These are phyloP conservation scores for Aurelia sp. DNA, from an alignment of 30 jellyfish, hydroid and myxozoan genomes.

Conservation along the genomic window DNA sequence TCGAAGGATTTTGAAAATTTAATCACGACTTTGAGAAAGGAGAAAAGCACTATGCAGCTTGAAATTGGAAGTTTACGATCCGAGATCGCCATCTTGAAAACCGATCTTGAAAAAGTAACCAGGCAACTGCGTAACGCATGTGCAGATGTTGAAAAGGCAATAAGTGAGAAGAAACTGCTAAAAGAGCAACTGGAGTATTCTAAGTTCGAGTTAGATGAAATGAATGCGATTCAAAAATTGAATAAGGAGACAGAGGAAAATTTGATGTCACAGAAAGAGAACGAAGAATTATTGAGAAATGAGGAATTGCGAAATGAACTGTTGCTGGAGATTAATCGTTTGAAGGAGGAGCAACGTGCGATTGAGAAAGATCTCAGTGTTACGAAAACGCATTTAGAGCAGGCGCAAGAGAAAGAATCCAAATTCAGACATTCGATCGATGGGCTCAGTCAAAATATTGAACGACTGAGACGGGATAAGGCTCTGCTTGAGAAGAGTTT, in stretches of 20 bases:
- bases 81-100: constrained; percentile 6
- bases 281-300: background rate
- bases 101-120: constrained; percentile 39
- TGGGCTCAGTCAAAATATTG: constrained; percentile 31
- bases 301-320: constrained; percentile 45
- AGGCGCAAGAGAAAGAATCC: constrained; percentile 44
- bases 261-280: constrained; percentile 17
- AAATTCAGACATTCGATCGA: constrained; percentile 51
- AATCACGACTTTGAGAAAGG: constrained; percentile 41
- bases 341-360: constrained; percentile 38
- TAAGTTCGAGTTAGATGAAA: constrained; percentile 17
- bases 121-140: constrained; percentile 53
- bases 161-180: constrained; percentile 25
- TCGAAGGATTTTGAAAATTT: constrained; percentile 31
- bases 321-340: constrained; percentile 17
- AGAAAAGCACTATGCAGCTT: constrained; percentile 40
- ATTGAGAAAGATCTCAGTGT: constrained; percentile 23
- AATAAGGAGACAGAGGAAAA: constrained; percentile 38
- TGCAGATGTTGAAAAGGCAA: constrained; percentile 45
- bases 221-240: constrained; percentile 7
- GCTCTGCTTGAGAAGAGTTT: constrained; percentile 33
- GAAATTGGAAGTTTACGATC: constrained; percentile 35
- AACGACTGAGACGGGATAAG: constrained; percentile 64
- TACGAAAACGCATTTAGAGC: constrained; percentile 31
- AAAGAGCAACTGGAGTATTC: constrained; percentile 25